phyloP scores from a whole-genome alignment of 30 jellyfish, hydroid and myxozoan species.

The Mastigias papua region DNA sequence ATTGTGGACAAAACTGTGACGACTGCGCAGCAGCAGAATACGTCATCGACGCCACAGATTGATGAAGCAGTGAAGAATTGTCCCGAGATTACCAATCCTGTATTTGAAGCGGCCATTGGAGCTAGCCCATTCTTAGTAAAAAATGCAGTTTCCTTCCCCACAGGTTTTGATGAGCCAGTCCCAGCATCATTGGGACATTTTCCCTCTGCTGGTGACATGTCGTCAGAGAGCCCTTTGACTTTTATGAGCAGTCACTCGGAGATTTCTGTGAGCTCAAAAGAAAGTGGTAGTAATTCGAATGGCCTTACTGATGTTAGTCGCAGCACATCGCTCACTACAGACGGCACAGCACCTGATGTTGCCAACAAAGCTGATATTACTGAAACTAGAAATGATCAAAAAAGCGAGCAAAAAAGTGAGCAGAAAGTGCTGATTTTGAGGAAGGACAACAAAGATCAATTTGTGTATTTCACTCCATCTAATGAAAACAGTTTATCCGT shows the following conservation, averaged over 20 bases:
- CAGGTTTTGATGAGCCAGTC: constrained; percentile 41
- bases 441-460: constrained; percentile 50
- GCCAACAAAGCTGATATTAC: not conserved
- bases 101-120: not conserved
- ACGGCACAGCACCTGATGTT: not conserved
- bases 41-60: not conserved
- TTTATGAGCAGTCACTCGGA: constrained; percentile 64
- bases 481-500: constrained; percentile 16
- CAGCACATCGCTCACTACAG: not conserved
- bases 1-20: not conserved
- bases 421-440: constrained; percentile 53
- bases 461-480: constrained; percentile 15
- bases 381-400: not conserved
- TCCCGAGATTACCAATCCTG: not conserved
- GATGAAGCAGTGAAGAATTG: not conserved
- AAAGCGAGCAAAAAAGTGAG: constrained; percentile 52
- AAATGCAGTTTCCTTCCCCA: constrained; percentile 34
- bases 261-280: constrained; percentile 11
- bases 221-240: constrained; percentile 34
- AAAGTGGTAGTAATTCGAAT: not conserved
- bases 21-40: too few species aligned
- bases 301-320: not conserved
- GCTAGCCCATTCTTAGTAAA: not conserved
- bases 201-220: not conserved
- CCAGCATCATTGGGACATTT: not conserved